These are phyloP conservation scores for Gallinago nigripennis DNA, from an alignment of 2,797 vertebrate species.

Conservation along the genomic window DNA sequence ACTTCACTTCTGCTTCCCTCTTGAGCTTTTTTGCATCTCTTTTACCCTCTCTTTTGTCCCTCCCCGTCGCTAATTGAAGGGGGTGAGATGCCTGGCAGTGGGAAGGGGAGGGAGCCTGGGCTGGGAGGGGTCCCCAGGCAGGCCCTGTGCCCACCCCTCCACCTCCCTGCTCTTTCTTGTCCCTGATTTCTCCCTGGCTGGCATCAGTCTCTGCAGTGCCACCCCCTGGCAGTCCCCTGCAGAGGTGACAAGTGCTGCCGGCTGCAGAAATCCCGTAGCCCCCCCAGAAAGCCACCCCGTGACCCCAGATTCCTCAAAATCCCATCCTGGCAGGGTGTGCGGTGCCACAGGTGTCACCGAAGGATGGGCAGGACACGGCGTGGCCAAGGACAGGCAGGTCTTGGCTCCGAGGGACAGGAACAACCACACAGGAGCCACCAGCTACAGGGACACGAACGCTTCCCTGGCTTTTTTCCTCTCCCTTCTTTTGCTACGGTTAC, in stretches of 20 bases:
- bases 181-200: background rate
- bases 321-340: fast-evolving
- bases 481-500: background rate
- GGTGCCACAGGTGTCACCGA: fast-evolving
- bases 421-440: background rate
- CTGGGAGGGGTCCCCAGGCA: fast-evolving
- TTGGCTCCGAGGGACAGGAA: background rate
- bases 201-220: conserved; percentile 61
- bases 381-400: background rate
- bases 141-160: background rate
- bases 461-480: background rate
- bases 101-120: background rate
- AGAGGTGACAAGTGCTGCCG: background rate
- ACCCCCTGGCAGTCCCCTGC: conserved; percentile 55
- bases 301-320: background rate
- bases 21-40: background rate
- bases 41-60: background rate
- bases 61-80: fast-evolving
- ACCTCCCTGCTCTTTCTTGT: fast-evolving
- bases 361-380: background rate
- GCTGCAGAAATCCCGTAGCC: background rate
- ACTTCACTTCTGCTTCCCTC: background rate
- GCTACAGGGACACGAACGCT: background rate
- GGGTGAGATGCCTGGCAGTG: background rate
- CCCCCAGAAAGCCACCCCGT: background rate